Percentiles rank a stretch among this genome's conserved stretches.
phyloP scores from a whole-genome alignment of 2,797 vertebrate genomes.

The Hydrolagus colliei region DNA sequence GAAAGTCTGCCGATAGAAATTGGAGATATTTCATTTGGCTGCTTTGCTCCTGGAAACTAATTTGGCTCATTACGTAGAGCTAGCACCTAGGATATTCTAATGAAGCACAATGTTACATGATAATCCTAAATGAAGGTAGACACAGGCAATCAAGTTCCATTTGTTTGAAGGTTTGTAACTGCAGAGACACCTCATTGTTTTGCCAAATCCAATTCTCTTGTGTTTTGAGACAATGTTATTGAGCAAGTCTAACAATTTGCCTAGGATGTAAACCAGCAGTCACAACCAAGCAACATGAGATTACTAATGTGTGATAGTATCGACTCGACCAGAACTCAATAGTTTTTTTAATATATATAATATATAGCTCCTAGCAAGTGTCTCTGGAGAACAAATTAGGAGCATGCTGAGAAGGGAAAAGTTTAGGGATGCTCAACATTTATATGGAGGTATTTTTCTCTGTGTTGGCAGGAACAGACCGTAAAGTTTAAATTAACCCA shows the following conservation, averaged over 20 bases:
- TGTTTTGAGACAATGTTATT: constrained; percentile 60
- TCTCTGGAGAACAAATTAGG: constrained; percentile 73
- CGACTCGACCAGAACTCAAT: constrained; percentile 57
- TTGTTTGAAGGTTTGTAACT: constrained; percentile 24
- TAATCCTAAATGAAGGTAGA: constrained; percentile 22
- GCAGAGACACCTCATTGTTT: not conserved
- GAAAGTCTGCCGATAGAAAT: not conserved
- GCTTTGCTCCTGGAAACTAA: constrained; percentile 13
- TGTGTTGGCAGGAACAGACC: constrained; percentile 62
- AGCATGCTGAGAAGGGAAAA: constrained; percentile 67
- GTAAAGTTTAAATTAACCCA: constrained; percentile 67
- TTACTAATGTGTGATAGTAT: constrained; percentile 60
- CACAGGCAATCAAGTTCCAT: not conserved
- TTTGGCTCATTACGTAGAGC: constrained; percentile 16
- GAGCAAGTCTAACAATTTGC: constrained; percentile 71
- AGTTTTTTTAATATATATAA: constrained; percentile 59
- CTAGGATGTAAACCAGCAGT: constrained; percentile 62
- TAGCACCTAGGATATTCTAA: constrained; percentile 15
- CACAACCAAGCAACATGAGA: constrained; percentile 59
- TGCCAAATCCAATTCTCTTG: not conserved
- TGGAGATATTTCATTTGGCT: constrained; percentile 19
- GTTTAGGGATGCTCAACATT: constrained; percentile 68
- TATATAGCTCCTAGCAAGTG: constrained; percentile 51
- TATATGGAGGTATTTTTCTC: constrained; percentile 68
- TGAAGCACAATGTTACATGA: constrained; percentile 23